A percentile compares a stretch with the other conserved stretches of the same genome.
phyloP scores from a whole-genome alignment of 1,140 invertebrate species.

The Aplysia californica region DNA sequence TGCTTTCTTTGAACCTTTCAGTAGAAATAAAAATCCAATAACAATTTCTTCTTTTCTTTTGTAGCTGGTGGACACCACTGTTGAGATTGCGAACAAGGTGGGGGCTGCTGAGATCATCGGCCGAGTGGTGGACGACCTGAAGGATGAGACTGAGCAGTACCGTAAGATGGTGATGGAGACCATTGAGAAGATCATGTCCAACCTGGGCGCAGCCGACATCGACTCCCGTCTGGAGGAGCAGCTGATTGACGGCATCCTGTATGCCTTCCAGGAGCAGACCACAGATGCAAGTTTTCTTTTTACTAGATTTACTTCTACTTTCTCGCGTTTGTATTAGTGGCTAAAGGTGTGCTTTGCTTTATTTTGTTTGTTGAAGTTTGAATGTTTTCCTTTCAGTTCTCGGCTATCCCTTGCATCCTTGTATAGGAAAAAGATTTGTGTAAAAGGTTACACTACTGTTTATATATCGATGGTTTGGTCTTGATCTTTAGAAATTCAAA shows the following conservation, averaged over 20 bases:
- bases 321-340: neutral
- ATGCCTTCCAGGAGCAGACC: constrained; percentile 99
- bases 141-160: constrained; percentile 99
- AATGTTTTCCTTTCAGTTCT: no score
- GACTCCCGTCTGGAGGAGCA: constrained; percentile 98
- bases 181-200: constrained; percentile 98
- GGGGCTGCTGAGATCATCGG: constrained; percentile 99
- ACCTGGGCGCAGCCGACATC: constrained; percentile 97
- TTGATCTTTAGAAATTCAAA: no score
- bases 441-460: no score
- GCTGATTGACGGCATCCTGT: constrained; percentile 98
- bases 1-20: no score
- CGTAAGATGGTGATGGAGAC: constrained; percentile 99
- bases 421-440: no score
- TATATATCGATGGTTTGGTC: no score
- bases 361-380: no score
- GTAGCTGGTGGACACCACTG: constrained; percentile 96
- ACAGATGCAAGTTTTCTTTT: constrained; percentile 79
- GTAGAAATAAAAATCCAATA: no score
- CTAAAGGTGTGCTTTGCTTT: no score
- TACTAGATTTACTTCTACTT: neutral
- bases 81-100: constrained; percentile 98
- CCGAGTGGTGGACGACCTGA: constrained; percentile 97
- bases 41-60: constrained; percentile 29
- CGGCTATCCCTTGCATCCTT: no score